Conservation (phyloP, 2,113 vertebrate genomes). For the Notarius quadriscutis region DNA sequence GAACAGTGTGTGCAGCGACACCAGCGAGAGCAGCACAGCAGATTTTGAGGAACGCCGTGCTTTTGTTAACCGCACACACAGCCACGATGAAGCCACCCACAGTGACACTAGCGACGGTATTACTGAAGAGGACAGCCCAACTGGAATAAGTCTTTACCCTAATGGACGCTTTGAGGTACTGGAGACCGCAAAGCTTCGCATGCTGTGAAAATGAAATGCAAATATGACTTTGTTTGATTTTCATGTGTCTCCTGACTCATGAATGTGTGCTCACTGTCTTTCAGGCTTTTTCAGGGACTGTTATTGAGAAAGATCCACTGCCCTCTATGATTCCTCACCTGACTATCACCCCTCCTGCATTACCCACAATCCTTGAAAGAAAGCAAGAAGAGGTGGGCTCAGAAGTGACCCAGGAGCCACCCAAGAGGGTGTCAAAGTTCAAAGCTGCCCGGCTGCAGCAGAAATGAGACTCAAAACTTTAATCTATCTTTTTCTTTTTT, state of each 20-base stretch:
- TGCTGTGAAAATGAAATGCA: neutral
- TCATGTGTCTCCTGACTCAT: neutral
- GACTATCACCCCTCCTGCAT: constrained; percentile 77
- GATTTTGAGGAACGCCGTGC: constrained; percentile 86
- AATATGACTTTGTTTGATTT: neutral
- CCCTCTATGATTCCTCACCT: constrained; percentile 75
- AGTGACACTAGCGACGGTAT: constrained; percentile 82
- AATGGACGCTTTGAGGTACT: constrained; percentile 70
- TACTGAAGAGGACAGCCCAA: constrained; percentile 76
- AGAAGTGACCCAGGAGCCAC: constrained; percentile 70
- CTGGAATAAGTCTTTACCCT: constrained; percentile 58
- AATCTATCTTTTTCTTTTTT: constrained; percentile 52
- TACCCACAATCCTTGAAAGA: constrained; percentile 91
- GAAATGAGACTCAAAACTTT: constrained; percentile 74
- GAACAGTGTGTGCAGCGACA: constrained; percentile 96
- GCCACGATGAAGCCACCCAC: constrained; percentile 71
- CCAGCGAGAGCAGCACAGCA: constrained; percentile 77
- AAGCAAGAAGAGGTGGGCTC: constrained; percentile 83
- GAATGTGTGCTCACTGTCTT: constrained; percentile 12
- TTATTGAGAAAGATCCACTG: constrained; percentile 91
- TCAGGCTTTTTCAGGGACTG: constrained; percentile 95
- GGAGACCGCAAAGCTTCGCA: neutral
- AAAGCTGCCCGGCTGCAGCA: constrained; percentile 89
- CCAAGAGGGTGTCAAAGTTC: constrained; percentile 83
- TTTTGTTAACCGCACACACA: constrained; percentile 73